Base-by-base conservation (phyloP, 2,113 vertebrate species). In the Craseonycteris thonglongyai region DNA sequence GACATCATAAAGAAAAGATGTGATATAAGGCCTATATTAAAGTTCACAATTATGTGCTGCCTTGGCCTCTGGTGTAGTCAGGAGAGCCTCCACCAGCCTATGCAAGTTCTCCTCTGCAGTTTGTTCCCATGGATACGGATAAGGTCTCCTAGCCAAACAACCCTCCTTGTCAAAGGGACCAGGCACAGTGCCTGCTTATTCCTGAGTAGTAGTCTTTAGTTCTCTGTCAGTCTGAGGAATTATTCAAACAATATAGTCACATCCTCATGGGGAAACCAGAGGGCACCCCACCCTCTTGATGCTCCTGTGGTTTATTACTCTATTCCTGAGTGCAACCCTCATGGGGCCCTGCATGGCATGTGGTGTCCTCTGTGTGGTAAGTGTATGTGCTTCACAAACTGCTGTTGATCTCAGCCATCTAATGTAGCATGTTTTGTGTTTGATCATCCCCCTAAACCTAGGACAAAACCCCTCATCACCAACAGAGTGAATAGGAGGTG, bases 341-440 rank as follows among this genome's bases (percentile, higher is more conserved):
- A 86, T 0, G 15, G 38, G 47, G 2, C 15, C 33, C 1, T 30
- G 18, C 9, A 18, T 35, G 35, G 28, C 6, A 0, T 12, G 28
- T 11, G 26, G 21, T 33, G 24, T 72, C 19, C 21, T 7, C 38
- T 68, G 35, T 35, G 42, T 22, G 58, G 22, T 84, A 26, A 83
- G 30, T 24, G 6, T 26, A 28, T 45, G 10, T 86, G 26, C 33
- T 47, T 24, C 68, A 83, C 54, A 84, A 88, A 84, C 38, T 19
- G 22, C 47, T 72, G 11, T 45, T 86, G 65, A 56, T 68, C 28
- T 40, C n/a, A 61, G 33, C 49, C 28, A 5, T 59, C 56, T 21
- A 61, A 10, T 79, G 35, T 26, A 7, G 1, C 6, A 8, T 71
- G 6, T 35, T 81, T 1, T 45, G 45, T 89, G 80, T 59, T 56